Conservation (phyloP, 1,140 invertebrate species). For the Chironomus tepperi region DNA sequence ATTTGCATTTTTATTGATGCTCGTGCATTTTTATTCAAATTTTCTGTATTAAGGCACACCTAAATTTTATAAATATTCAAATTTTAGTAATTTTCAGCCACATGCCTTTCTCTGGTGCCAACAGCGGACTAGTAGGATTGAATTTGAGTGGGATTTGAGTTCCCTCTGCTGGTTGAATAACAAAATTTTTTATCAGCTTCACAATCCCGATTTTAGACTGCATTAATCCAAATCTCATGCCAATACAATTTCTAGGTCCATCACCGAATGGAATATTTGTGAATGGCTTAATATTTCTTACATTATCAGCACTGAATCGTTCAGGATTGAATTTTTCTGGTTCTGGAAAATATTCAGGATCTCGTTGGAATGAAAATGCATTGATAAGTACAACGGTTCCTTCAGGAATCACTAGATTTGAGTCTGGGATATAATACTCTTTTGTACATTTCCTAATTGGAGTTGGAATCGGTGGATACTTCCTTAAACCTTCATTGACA, state of each 20-base stretch:
- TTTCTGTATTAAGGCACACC: no score
- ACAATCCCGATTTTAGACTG: slow-evolving; percentile 35
- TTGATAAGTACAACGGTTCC: slow-evolving; percentile 36
- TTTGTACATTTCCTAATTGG: slow-evolving; percentile 38
- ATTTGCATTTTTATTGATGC: no score
- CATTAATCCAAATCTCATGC: slow-evolving; percentile 41
- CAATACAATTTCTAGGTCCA: slow-evolving; percentile 43
- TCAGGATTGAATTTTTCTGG: slow-evolving; percentile 27
- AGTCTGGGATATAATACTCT: slow-evolving; percentile 38
- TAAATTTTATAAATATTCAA: no score
- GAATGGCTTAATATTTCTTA: slow-evolving; percentile 30
- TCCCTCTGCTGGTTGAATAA: background rate
- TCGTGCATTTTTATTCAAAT: no score
- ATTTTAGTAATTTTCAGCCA: background rate
- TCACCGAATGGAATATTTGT: slow-evolving; percentile 38
- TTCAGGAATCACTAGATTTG: slow-evolving; percentile 34
- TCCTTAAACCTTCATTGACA: slow-evolving; percentile 37
- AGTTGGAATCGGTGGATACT: slow-evolving; percentile 40
- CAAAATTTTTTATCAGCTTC: slow-evolving; percentile 29
- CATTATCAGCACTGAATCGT: slow-evolving; percentile 40
- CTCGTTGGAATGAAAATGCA: slow-evolving; percentile 44
- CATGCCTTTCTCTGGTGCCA: slow-evolving; percentile 10
- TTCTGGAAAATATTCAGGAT: slow-evolving; percentile 39
- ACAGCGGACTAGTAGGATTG: background rate
- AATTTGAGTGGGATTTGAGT: slow-evolving; percentile 25